Conservation (phyloP, 2,113 vertebrate species). For the Aspiorhynchus laticeps region DNA sequence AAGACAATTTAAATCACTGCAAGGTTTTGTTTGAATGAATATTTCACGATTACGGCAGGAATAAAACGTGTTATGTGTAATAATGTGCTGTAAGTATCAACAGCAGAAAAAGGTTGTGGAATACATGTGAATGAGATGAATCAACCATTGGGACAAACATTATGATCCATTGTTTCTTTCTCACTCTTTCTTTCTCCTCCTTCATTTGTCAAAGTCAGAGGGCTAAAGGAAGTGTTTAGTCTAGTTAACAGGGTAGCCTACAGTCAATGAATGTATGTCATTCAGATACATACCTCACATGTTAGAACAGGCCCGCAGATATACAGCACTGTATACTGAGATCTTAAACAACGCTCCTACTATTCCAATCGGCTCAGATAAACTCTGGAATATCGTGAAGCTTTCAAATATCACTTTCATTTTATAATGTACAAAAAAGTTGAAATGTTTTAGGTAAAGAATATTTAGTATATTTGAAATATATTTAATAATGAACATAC, state of each 20-base stretch:
- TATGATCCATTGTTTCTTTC: background rate
- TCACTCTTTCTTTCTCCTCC: slow-evolving; percentile 14
- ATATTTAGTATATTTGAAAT: background rate
- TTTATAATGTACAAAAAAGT: background rate
- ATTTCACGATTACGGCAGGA: background rate
- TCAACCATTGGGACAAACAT: background rate
- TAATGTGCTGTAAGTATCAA: background rate
- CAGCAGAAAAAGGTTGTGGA: background rate
- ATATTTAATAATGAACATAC: background rate
- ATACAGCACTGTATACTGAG: background rate
- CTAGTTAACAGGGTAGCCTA: slow-evolving; percentile 44
- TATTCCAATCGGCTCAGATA: background rate
- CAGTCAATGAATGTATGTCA: slow-evolving; percentile 54
- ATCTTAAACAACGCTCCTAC: background rate
- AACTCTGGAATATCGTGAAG: background rate
- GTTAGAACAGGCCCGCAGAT: slow-evolving; percentile 40
- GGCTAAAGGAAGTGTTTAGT: slow-evolving; percentile 39
- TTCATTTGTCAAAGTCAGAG: slow-evolving; percentile 20
- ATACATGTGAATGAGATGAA: background rate
- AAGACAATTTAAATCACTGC: background rate
- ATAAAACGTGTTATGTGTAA: background rate
- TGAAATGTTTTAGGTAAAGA: background rate
- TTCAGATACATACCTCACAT: slow-evolving; percentile 55
- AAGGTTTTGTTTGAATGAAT: background rate
- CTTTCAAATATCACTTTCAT: background rate